phyloP scores from a whole-genome alignment of 2,113 vertebrate species.

The Emydura subglobosa region DNA sequence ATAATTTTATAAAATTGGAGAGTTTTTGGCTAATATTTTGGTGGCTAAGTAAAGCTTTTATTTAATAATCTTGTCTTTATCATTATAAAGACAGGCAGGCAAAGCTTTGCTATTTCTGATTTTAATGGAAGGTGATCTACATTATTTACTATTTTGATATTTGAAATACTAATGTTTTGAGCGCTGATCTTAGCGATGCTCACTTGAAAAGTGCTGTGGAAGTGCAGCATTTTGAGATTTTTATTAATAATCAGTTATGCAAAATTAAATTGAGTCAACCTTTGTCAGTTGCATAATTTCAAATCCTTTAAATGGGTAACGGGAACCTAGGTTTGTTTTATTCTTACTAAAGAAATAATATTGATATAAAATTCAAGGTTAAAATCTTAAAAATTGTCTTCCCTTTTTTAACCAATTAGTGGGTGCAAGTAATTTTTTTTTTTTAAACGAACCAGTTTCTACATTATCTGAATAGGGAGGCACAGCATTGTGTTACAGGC shows the following conservation, averaged over 20 bases:
- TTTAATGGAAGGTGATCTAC: not conserved
- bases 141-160: not conserved
- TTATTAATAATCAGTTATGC: not conserved
- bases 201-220: not conserved
- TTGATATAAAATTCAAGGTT: not conserved
- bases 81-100: not conserved
- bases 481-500: slow-evolving; percentile 40
- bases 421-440: not conserved
- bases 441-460: slow-evolving; percentile 45
- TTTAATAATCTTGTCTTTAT: slow-evolving; percentile 9
- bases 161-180: slow-evolving; percentile 1
- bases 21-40: not conserved
- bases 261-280: not conserved
- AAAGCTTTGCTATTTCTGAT: not conserved
- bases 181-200: not conserved
- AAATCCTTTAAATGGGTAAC: not conserved
- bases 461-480: slow-evolving; percentile 32
- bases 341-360: not conserved
- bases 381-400: not conserved
- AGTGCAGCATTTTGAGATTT: not conserved
- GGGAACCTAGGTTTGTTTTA: not conserved
- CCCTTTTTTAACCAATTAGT: not conserved
- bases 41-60: not conserved
- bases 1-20: not conserved
- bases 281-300: not conserved